Evolutionary conservation across 1,140 invertebrate genomes (phyloP).

Genomic region (Sycobia sp.): DNA sequence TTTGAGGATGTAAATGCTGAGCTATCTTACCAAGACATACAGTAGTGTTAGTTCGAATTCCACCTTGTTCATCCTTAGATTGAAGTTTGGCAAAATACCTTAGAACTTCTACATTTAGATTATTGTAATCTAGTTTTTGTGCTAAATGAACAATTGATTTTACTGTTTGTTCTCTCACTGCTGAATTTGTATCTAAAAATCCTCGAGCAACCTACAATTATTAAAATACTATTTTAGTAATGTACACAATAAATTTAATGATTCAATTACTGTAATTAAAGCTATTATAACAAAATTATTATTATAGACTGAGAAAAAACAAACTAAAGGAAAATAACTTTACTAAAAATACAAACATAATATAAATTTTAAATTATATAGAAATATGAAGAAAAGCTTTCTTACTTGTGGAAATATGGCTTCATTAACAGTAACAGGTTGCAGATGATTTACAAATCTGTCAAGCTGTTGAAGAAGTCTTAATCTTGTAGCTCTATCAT

Average conservation of each 20-base stretch:
- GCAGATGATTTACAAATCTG: conserved; percentile 78
- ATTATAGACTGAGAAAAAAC: neutral
- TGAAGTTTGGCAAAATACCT: conserved; percentile 95
- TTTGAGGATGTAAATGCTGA: conserved; percentile 91
- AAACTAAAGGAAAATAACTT: neutral
- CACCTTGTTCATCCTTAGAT: conserved; percentile 89
- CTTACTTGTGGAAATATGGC: conserved; percentile 58
- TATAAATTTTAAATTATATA: neutral
- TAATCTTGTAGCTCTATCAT: conserved; percentile 92
- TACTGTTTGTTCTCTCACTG: conserved; percentile 96
- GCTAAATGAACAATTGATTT: conserved; percentile 95
- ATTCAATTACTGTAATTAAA: too few relatives aligned
- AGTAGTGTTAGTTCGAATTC: conserved; percentile 94
- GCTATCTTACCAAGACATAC: conserved; percentile 99
- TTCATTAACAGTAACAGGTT: conserved; percentile 65
- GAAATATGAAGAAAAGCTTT: neutral
- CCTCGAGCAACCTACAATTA: conserved; percentile 85
- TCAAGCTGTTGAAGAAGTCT: conserved; percentile 90
- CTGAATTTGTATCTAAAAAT: conserved; percentile 95
- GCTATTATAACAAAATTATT: too few relatives aligned
- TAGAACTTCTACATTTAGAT: conserved; percentile 94
- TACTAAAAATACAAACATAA: too few relatives aligned
- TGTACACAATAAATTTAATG: neutral
- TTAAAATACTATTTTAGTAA: neutral
- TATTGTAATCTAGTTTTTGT: conserved; percentile 96